Evolutionary conservation across 2,888 invertebrate species (phyloP).

Genomic region (Aproaerema taeniolella): DNA sequence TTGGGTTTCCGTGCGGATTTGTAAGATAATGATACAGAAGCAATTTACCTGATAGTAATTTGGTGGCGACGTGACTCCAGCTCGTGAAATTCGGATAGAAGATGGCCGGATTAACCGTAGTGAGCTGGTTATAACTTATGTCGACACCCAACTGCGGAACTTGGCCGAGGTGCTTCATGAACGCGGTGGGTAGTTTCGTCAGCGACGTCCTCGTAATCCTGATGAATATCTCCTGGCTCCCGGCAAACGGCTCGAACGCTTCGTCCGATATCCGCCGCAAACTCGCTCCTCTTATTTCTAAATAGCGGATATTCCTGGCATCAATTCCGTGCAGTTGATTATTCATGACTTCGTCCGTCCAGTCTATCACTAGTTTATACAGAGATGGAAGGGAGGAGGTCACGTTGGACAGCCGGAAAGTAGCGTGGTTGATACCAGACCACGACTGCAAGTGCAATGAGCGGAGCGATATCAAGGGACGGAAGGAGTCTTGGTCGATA

Average conservation of each 20-base stretch:
- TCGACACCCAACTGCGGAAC: constrained; percentile 90
- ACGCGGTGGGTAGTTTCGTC: constrained; percentile 86
- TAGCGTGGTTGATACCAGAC: constrained; percentile 84
- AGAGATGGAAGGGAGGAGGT: constrained; percentile 84
- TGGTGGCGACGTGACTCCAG: constrained; percentile 93
- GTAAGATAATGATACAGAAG: constrained; percentile 6
- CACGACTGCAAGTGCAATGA: constrained; percentile 85
- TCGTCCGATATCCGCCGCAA: constrained; percentile 86
- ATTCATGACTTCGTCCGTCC: constrained; percentile 84
- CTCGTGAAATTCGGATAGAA: constrained; percentile 91
- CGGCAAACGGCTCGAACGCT: constrained; percentile 85
- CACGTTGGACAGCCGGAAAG: constrained; percentile 81
- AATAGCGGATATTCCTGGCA: constrained; percentile 85
- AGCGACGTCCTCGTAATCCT: constrained; percentile 87
- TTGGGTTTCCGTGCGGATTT: constrained; percentile 7
- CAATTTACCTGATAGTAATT: constrained; percentile 84
- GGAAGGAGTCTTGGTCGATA: constrained; percentile 85
- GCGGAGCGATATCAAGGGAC: constrained; percentile 83
- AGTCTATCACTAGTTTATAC: constrained; percentile 85
- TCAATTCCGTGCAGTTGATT: constrained; percentile 87
- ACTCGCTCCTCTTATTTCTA: constrained; percentile 87
- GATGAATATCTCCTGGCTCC: constrained; percentile 85
- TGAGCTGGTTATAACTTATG: constrained; percentile 87
- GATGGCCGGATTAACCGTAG: constrained; percentile 87
- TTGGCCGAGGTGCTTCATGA: constrained; percentile 86